Percentiles rank a stretch among this genome's conserved stretches.
phyloP scores from a whole-genome alignment of 2,888 invertebrate genomes.

The Anticlea derivata region DNA sequence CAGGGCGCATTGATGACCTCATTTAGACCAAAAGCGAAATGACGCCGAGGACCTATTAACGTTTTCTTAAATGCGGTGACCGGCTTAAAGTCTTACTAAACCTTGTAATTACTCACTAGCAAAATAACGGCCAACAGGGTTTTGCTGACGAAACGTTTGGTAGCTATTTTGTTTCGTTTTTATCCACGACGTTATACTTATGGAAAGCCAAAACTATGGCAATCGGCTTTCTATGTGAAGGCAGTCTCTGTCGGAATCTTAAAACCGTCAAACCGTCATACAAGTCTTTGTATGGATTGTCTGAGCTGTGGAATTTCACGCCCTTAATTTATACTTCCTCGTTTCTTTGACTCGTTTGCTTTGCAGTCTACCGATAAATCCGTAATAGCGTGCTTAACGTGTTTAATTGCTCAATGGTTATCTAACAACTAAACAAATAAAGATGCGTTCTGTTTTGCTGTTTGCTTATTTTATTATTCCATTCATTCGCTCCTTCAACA shows the following conservation, averaged over 20 bases:
- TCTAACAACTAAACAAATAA: not conserved
- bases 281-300: slow-evolving; percentile 59
- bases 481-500: no score
- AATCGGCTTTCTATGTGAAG: not conserved
- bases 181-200: no score
- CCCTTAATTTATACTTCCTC: slow-evolving; percentile 75
- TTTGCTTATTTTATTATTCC: no score
- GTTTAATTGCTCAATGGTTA: slow-evolving; percentile 10
- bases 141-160: no score
- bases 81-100: no score
- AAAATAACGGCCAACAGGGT: no score
- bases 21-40: slow-evolving; percentile 8
- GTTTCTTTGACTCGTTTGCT: slow-evolving; percentile 37
- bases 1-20: not conserved
- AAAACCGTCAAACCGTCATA: slow-evolving; percentile 55
- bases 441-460: no score
- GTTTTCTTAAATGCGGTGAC: no score
- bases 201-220: no score
- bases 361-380: slow-evolving; percentile 32
- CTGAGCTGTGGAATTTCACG: slow-evolving; percentile 69
- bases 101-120: no score
- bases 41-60: no score
- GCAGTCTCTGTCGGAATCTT: slow-evolving; percentile 52
- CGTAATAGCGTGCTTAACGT: slow-evolving; percentile 19
- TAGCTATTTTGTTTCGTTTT: no score